Conservation (phyloP, 2,113 vertebrate species). For the Bostrychus sinensis region DNA sequence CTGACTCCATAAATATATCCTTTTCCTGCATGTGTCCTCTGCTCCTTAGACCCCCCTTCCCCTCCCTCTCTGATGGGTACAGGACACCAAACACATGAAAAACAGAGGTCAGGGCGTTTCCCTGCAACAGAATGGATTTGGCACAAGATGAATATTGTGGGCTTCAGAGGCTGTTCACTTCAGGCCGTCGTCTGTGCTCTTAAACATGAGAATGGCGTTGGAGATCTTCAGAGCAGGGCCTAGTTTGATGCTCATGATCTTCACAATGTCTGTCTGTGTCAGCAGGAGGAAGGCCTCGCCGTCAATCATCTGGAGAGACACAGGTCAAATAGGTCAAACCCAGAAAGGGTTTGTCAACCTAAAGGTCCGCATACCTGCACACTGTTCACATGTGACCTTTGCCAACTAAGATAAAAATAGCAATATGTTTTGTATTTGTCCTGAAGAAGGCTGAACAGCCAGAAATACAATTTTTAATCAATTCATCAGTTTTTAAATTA, state of each 20-base stretch:
- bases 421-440: not conserved
- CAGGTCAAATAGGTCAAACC: not conserved
- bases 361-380: not conserved
- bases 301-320: constrained; percentile 89
- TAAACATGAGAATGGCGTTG: constrained; percentile 99
- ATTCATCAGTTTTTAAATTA: too few species aligned
- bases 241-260: constrained; percentile 98
- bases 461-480: too few species aligned
- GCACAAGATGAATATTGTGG: constrained; percentile 64
- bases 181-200: constrained; percentile 92
- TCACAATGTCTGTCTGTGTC: constrained; percentile 97
- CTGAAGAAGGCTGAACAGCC: not conserved
- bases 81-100: constrained; percentile 75
- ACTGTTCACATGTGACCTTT: not conserved
- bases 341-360: too few species aligned
- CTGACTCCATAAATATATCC: constrained; percentile 4
- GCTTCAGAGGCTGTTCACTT: constrained; percentile 79
- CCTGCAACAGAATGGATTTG: constrained; percentile 70
- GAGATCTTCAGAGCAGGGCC: constrained; percentile 98
- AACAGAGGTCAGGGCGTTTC: constrained; percentile 57
- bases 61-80: constrained; percentile 71
- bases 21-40: constrained; percentile 14
- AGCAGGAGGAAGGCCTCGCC: constrained; percentile 96
- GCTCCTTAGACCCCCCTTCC: fast-evolving
- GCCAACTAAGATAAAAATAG: not conserved